Conservation (phyloP, 2,797 vertebrate species). For the Urophycis tenuis region DNA sequence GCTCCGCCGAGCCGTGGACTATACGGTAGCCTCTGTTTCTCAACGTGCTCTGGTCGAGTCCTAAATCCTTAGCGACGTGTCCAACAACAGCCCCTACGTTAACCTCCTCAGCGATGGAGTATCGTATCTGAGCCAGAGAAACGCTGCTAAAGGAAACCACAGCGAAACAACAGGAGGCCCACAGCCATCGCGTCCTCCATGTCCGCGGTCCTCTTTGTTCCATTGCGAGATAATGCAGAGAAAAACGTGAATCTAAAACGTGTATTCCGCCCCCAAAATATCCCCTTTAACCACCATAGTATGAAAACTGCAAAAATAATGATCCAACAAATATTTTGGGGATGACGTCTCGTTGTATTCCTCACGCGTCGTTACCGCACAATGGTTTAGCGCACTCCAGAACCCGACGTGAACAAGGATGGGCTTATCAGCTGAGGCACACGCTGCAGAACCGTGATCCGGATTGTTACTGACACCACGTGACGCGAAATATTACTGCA, state of each 20-base stretch:
- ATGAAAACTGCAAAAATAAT: not conserved
- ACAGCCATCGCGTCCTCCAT: slow-evolving; percentile 14
- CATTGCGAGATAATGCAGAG: slow-evolving; percentile 17
- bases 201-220: slow-evolving; percentile 33
- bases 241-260: not conserved
- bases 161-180: slow-evolving; percentile 11
- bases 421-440: not conserved
- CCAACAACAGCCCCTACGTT: slow-evolving; percentile 58
- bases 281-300: not conserved
- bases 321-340: not conserved
- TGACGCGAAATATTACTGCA: slow-evolving; percentile 10
- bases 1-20: slow-evolving; percentile 43
- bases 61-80: slow-evolving; percentile 59
- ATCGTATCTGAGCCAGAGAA: slow-evolving; percentile 46
- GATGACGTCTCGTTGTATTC: not conserved
- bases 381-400: not conserved
- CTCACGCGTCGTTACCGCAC: not conserved
- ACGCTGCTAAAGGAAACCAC: slow-evolving; percentile 30
- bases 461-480: slow-evolving; percentile 42
- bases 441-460: not conserved
- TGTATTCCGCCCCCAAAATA: accelerated
- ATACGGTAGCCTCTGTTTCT: slow-evolving; percentile 53
- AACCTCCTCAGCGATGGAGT: slow-evolving; percentile 58
- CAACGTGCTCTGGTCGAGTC: slow-evolving; percentile 49
- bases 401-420: not conserved